Base-by-base conservation (phyloP, 1,140 invertebrate species). In the Panagrolaimus sp. region DNA sequence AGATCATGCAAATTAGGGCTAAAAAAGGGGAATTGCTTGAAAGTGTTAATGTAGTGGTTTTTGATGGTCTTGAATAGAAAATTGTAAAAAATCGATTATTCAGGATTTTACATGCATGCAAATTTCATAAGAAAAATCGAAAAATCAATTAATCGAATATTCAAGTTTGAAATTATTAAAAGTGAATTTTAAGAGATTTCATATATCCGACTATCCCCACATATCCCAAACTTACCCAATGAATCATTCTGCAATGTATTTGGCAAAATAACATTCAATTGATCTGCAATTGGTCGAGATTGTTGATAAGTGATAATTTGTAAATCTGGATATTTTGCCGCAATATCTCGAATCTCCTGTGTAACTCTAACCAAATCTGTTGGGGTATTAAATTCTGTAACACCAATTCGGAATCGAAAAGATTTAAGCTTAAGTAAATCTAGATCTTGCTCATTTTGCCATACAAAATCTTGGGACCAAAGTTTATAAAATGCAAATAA, bases 241-340 rank as follows among this genome's bases (percentile, higher is more conserved):
- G 91, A 87, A 85, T 97, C 91, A 69, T 93, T 91, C 78, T 96
- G 93, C 9, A 97, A 88, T 1, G 93, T 95, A 1, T 91, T 92
- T 0, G 92, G 91, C 38, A 91, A 87, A 1, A 97, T 92, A 15
- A 94, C 86, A 75, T 96, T 91, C 81, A 96, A 95, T 88, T 94
- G 89, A 85, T 96, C 93, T 81, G 94, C 95, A 84, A 93, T 95
- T 5, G 94, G 90, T 78, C 95, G 94, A 77, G 93, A 93, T 0
- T 93, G 93, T 86, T 96, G 92, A 78, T 93, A 96, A 1, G 94
- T 91, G 7, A 90, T 92, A 17, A 90, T 91, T 73, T 93, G 91
- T 7, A 93, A 84, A 9, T 83, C 81, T 0, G 89, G 87, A 10
- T 91, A 91, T 9, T 90, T 87, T 0, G 88, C 83, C 55, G 91